phyloP scores from a whole-genome alignment of 1,140 invertebrate genomes.

The Diplogasteroides magnus region DNA sequence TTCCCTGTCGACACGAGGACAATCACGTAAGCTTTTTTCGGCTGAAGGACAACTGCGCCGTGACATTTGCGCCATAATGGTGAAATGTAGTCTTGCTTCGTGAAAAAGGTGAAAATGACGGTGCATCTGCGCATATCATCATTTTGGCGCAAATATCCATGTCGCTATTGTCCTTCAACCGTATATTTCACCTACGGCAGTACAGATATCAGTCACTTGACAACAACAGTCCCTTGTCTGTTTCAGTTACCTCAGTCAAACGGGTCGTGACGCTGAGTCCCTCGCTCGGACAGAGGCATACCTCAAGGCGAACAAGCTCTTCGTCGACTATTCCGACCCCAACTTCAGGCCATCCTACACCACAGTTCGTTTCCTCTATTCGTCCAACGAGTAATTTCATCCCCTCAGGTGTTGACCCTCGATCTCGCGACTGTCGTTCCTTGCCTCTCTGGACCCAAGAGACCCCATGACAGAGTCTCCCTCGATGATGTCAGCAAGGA shows the following conservation, averaged over 20 bases:
- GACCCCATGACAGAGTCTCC: constrained; percentile 88
- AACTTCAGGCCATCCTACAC: constrained; percentile 80
- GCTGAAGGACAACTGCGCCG: no score
- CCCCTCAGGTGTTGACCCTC: constrained; percentile 72
- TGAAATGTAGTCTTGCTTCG: no score
- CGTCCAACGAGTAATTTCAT: constrained; percentile 22
- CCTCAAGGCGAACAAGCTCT: constrained; percentile 72
- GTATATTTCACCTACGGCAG: no score
- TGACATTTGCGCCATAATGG: no score
- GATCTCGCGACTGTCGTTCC: constrained; percentile 83
- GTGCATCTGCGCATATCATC: constrained; percentile 19
- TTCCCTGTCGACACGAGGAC: constrained; percentile 87
- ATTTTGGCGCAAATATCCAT: no score
- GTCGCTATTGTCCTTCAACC: no score
- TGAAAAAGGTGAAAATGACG: constrained; percentile 68
- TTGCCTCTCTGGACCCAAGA: constrained; percentile 89
- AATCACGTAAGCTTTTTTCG: constrained; percentile 76
- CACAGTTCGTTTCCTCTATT: constrained; percentile 31
- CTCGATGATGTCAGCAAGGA: constrained; percentile 83
- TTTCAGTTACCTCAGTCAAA: constrained; percentile 39
- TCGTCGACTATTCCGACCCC: constrained; percentile 74
- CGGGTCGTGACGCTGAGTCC: constrained; percentile 75
- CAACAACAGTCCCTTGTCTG: background rate
- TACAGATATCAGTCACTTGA: no score
- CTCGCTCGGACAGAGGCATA: constrained; percentile 79